Evolutionary conservation across 2,797 vertebrate genomes (phyloP), one percentile per base, ranked within the genome.

Genomic region (Cirrhinus molitorella): DNA sequence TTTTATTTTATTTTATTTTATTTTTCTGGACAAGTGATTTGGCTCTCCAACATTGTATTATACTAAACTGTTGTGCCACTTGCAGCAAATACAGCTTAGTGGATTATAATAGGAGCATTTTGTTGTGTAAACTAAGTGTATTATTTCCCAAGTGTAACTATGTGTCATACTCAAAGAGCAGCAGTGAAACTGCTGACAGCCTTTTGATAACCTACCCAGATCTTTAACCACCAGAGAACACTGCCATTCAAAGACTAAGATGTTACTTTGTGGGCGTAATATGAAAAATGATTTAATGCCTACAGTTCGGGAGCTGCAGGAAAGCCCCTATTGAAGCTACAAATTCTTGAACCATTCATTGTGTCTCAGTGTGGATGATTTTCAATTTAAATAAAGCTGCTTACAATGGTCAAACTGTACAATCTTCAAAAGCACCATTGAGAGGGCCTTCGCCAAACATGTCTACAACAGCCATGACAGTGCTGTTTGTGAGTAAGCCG

Each of bases 301-400:
- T 65, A 45, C 34, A 31, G 72, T 77, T 77, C 25, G 51, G 55
- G 9, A 73, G 53, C 57, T 49, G 14, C 34, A n/a, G 71, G 31
- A 82, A 55, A 57, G 63, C 61, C 25, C 37, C 63, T 23, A 47
- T 43, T 68, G 23, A 34, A 83, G 59, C 68, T 67, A 11, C 17
- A n/a, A 47, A 76, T 55, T 74, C 37, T 17, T 80, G 28, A 61
- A 45, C 31, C 67, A 40, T 67, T 68, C 63, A 67, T 77, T 77
- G 73, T 67, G 17, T 77, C 49, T 9, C 16, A 28, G 45, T 21
- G 71, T 28, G 31, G 70, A 43, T 66, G 71, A 40, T 68, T 68
- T 67, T 59, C 73, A 68, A 43, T 77, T 83, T 57, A 6, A 83
- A 68, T 55, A 71, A 85, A 51, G 47, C 53, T 13, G 45, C 66